A percentile compares a stretch with the other conserved stretches of the same genome.
These are phyloP conservation scores for Pristionchus mayeri DNA, from an alignment of 2,888 invertebrate species.

Conservation along the genomic window DNA sequence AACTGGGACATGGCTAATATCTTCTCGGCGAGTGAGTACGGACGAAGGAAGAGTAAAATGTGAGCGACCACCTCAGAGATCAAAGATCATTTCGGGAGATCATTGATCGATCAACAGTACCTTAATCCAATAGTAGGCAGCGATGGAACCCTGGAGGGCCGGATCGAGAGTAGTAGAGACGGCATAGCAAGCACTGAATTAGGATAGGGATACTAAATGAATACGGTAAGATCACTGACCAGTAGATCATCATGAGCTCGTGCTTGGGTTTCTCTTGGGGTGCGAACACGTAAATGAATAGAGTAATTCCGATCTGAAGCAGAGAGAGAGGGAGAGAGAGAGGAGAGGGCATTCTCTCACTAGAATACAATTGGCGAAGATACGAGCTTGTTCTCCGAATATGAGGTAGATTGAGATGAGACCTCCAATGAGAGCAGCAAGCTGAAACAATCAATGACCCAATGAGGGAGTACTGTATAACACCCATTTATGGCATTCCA, in stretches of 20 bases:
- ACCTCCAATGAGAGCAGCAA: background rate
- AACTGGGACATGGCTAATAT: background rate
- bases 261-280: conserved; percentile 43
- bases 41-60: conserved; percentile 41
- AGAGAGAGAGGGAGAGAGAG: background rate
- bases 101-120: conserved; percentile 3
- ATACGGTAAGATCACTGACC: background rate
- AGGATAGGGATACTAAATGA: background rate
- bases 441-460: background rate
- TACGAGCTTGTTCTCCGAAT: conserved; percentile 37
- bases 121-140: conserved; percentile 34
- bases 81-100: background rate
- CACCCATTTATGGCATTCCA: background rate
- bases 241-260: conserved; percentile 40
- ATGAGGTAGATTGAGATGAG: conserved; percentile 32
- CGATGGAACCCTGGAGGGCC: background rate
- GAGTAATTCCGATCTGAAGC: conserved; percentile 33
- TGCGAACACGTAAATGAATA: conserved; percentile 30
- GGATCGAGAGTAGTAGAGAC: conserved; percentile 28
- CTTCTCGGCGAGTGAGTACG: conserved; percentile 41
- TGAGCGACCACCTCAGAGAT: conserved; percentile 27
- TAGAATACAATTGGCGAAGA: conserved; percentile 38
- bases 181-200: conserved; percentile 19
- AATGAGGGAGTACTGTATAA: background rate
- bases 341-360: background rate